Evolutionary conservation across 2,113 vertebrate genomes (phyloP).

Genomic region (Eulemur rufifrons): DNA sequence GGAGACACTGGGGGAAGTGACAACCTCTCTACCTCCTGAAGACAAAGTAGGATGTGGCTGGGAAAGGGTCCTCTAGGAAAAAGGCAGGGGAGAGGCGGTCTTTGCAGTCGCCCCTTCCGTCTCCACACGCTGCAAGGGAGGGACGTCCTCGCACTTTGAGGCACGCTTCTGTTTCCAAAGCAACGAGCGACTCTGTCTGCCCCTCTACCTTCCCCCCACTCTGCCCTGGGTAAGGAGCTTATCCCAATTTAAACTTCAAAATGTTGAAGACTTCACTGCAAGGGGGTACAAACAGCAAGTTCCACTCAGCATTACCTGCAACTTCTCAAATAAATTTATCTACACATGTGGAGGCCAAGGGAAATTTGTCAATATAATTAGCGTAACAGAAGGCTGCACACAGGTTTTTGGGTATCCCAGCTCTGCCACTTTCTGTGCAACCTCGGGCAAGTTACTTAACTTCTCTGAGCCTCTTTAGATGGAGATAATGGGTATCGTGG

Average conservation of each 20-base stretch:
- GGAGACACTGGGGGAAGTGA: background rate
- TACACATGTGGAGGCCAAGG: slow-evolving; percentile 40
- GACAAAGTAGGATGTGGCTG: background rate
- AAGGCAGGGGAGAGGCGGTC: background rate
- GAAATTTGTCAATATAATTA: background rate
- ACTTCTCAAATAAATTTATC: slow-evolving; percentile 55
- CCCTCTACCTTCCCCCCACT: fast-evolving
- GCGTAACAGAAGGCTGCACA: background rate
- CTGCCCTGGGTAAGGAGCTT: background rate
- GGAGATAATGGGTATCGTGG: background rate
- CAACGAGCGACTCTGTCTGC: background rate
- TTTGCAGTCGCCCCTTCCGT: too few relatives aligned
- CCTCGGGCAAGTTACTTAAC: background rate
- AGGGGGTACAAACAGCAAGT: background rate
- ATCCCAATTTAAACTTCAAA: background rate
- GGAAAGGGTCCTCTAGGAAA: background rate
- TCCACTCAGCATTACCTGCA: background rate
- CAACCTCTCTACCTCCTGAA: background rate
- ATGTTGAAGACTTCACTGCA: background rate
- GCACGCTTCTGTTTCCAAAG: background rate
- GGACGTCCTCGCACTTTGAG: background rate
- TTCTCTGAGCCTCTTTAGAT: background rate
- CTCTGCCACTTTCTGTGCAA: background rate
- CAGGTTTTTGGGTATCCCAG: background rate
- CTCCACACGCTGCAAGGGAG: background rate